A percentile compares a stretch with the other conserved stretches of the same genome.
Conservation (phyloP, 2,113 vertebrate species). For the Chionis minor region DNA sequence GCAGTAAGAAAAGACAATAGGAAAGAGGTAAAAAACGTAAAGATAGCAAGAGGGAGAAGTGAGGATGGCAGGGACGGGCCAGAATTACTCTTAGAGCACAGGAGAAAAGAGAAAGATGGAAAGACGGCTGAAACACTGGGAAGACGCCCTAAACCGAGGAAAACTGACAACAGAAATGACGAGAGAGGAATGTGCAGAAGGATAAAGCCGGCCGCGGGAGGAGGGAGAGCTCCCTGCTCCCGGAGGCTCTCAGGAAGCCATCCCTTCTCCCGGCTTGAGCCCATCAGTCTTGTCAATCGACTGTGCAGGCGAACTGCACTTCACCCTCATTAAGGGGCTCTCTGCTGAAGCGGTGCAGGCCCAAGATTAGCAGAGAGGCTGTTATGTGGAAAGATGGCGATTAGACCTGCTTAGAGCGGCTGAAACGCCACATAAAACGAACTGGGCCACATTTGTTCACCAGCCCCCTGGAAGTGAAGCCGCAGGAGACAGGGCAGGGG, state of each 20-base stretch:
- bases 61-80: neutral
- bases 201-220: neutral
- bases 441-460: neutral
- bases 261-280: conserved; percentile 15
- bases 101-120: neutral
- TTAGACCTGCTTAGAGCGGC: neutral
- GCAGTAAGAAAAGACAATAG: conserved; percentile 58
- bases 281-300: conserved; percentile 39
- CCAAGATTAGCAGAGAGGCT: conserved; percentile 9
- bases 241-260: neutral
- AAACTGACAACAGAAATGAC: neutral
- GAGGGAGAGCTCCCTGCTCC: neutral
- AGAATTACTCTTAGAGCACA: neutral
- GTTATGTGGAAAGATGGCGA: neutral
- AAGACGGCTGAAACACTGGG: neutral
- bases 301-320: conserved; percentile 18
- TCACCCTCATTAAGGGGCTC: conserved; percentile 19
- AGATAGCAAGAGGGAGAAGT: neutral
- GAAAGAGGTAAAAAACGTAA: neutral
- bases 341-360: neutral
- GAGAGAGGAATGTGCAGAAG: neutral
- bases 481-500: neutral
- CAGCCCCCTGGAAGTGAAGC: neutral
- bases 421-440: neutral
- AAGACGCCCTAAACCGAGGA: neutral